Conservation (phyloP, 2,113 vertebrate species). For the Tympanuchus pallidicinctus region DNA sequence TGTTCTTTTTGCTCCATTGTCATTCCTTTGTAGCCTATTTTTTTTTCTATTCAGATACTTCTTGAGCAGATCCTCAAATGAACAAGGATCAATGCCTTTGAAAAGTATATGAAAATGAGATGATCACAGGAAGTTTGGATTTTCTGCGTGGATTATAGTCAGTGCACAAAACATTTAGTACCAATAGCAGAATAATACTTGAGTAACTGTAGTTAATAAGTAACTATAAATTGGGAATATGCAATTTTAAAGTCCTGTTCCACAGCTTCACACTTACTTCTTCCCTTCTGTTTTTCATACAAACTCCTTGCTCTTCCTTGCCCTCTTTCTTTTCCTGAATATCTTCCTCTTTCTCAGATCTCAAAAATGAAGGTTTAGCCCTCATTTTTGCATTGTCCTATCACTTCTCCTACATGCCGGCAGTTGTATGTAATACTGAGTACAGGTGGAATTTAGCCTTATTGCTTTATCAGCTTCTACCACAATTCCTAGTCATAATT, state of each 20-base stretch:
- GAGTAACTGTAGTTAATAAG: background rate
- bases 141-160: background rate
- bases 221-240: background rate
- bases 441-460: background rate
- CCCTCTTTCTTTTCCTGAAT: background rate
- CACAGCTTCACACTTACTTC: background rate
- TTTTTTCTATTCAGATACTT: background rate
- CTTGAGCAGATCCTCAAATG: background rate
- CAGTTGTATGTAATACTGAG: background rate
- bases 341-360: background rate
- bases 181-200: background rate
- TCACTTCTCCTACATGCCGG: background rate
- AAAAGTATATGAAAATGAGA: background rate
- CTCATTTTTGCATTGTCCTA: background rate
- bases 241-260: background rate
- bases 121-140: background rate
- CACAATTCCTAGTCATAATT: background rate
- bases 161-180: background rate
- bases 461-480: background rate
- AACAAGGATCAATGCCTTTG: background rate
- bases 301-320: background rate
- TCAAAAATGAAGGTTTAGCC: background rate
- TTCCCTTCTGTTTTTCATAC: background rate
- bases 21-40: background rate
- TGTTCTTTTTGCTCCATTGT: background rate